Conservation (phyloP, 2,888 invertebrate species). For the Macrophya alboannulata region DNA sequence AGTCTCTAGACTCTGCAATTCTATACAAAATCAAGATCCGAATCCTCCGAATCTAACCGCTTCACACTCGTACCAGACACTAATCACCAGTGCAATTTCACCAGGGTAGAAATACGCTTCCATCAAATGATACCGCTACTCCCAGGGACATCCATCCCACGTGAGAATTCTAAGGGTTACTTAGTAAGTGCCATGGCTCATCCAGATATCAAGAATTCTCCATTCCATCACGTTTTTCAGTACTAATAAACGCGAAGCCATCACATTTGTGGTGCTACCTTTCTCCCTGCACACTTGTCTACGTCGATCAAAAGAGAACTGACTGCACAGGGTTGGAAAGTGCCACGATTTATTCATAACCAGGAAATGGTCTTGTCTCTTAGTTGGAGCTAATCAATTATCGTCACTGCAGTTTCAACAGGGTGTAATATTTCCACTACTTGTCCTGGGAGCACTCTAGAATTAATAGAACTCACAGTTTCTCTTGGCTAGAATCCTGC, state of each 20-base stretch:
- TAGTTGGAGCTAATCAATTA: constrained; percentile 2
- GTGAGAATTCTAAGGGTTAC: constrained; percentile 19
- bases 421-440: background rate
- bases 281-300: constrained; percentile 3
- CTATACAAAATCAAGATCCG: constrained; percentile 15
- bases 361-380: constrained; percentile 1
- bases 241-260: background rate
- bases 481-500: background rate
- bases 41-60: background rate
- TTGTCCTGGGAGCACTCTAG: background rate
- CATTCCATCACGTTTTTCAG: background rate
- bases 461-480: background rate
- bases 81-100: constrained; percentile 27
- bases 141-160: background rate
- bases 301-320: background rate
- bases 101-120: constrained; percentile 2
- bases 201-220: background rate
- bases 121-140: constrained; percentile 11
- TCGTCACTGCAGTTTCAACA: constrained; percentile 32
- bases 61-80: constrained; percentile 14
- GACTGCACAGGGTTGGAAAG: constrained; percentile 1
- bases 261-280: background rate
- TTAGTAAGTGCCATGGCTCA: background rate
- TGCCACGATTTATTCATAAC: constrained; percentile 2
- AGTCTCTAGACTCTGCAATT: background rate